phyloP scores from a whole-genome alignment of 2,888 invertebrate species.

The Agrenia bidenticulata region DNA sequence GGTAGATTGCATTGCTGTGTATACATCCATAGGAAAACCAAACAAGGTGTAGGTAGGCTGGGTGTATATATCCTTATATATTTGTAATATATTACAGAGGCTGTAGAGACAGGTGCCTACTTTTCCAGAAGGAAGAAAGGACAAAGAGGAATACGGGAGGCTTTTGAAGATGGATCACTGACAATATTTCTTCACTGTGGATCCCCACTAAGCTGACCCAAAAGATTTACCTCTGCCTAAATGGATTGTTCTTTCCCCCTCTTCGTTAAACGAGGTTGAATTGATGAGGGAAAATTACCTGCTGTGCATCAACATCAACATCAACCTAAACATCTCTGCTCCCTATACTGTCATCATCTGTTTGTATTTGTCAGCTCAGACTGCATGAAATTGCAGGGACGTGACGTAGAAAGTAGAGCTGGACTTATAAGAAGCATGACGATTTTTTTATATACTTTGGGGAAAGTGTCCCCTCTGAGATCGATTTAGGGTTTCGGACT shows the following conservation, averaged over 20 bases:
- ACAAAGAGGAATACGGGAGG: slow-evolving; percentile 5
- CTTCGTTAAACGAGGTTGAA: slow-evolving; percentile 22
- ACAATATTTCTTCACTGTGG: slow-evolving; percentile 20
- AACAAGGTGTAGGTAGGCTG: slow-evolving; percentile 13
- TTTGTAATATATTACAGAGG: no score
- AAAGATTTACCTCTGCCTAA: slow-evolving; percentile 22
- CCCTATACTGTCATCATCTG: no score
- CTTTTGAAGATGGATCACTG: slow-evolving; percentile 29
- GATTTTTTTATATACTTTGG: no score
- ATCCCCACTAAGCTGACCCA: slow-evolving; percentile 24
- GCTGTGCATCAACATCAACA: slow-evolving; percentile 8
- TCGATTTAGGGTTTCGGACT: no score
- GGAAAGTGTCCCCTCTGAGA: no score
- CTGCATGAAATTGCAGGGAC: no score
- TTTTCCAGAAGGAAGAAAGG: background rate
- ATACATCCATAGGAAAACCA: slow-evolving; percentile 17
- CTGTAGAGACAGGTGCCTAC: no score
- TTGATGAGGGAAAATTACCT: slow-evolving; percentile 36
- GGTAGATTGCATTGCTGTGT: background rate
- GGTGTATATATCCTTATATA: no score
- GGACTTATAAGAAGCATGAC: no score
- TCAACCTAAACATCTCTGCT: no score
- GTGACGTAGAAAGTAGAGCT: no score
- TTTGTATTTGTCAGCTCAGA: no score
- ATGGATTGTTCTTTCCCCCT: slow-evolving; percentile 22